These are phyloP conservation scores for Lanius collurio DNA, from an alignment of 2,113 vertebrate species.

Conservation along the genomic window DNA sequence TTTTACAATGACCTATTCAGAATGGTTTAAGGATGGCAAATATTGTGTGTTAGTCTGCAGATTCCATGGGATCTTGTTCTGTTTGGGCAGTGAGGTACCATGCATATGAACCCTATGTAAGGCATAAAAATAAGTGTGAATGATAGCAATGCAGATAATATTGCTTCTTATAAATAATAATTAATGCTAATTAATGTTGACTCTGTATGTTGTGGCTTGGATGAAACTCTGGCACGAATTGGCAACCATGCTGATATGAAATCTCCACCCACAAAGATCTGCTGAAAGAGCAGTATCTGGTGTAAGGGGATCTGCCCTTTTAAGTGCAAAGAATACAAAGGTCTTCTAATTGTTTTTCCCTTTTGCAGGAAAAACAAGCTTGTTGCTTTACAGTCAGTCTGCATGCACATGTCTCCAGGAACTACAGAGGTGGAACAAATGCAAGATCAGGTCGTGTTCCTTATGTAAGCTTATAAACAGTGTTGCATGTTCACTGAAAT, in stretches of 20 bases:
- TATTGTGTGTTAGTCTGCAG: background rate
- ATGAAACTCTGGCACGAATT: conserved; percentile 54
- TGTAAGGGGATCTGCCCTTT: conserved; percentile 2
- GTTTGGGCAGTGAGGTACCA: background rate
- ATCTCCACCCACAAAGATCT: conserved; percentile 57
- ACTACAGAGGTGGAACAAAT: background rate
- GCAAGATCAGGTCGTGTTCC: background rate
- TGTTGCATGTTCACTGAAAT: background rate
- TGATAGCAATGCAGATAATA: conserved; percentile 28
- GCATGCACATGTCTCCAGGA: background rate
- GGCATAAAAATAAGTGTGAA: conserved; percentile 19
- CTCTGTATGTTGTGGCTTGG: conserved; percentile 49
- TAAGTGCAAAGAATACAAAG: background rate
- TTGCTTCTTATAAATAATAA: conserved; percentile 62
- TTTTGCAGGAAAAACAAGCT: background rate
- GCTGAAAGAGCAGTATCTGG: conserved; percentile 59
- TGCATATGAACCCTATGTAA: background rate
- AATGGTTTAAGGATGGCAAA: background rate
- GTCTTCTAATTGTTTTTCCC: background rate
- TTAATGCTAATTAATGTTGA: conserved; percentile 63
- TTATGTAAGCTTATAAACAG: background rate
- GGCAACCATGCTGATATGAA: conserved; percentile 37
- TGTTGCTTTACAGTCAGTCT: background rate
- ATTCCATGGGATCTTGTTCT: background rate
- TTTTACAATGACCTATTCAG: background rate